Base-by-base conservation (phyloP, 2,888 invertebrate genomes). In the Himalopsyche anomala region DNA sequence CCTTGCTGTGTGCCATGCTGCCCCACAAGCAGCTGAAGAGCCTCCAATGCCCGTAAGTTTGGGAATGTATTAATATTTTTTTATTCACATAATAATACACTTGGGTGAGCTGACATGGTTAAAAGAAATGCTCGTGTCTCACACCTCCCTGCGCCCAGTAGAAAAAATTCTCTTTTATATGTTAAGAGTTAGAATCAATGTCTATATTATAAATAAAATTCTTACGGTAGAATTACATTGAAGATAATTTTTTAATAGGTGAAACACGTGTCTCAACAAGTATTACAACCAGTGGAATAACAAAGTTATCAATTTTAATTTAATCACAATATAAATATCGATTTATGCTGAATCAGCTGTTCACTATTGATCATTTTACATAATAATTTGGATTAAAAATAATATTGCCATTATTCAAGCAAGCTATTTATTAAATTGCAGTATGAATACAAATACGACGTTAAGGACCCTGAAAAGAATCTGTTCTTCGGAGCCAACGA, bases 391-490 rank as follows among this genome's bases (percentile, higher is more conserved):
- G 69, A n/a, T 82, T n/a, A 83, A 82, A n/a, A 19, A 83, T 74
- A 80, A 83, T 81, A 56, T 74, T 28, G 28, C 45, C 6, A 45
- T 45, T 45, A 45, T 38, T 36, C 38, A 81, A 51, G 36, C 45
- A 17, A 81, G 55, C 36, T 82, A 5, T 40, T 62, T 86, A 69
- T 12, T 88, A 89, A 87, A 89, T 90, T 91, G 87, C 92, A 96
- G 96, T 96, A 96, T 90, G 94, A 95, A 91, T 96, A 95, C 91
- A 94, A 95, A 91, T 96, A 95, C 91, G 95, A 95, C 91, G 96
- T 96, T 42, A 95, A 96, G 90, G 95, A 96, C 90, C 94, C 94
- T 89, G 95, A 95, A 89, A 95, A 95, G 89, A 92, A 94, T 86
- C 93, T 95, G 80, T 95, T 93, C 91, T 96, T 95, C 91, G 95